Evolutionary conservation across 2,113 vertebrate species (phyloP), one percentile per base, ranked within the genome.

Genomic region (Caretta caretta): DNA sequence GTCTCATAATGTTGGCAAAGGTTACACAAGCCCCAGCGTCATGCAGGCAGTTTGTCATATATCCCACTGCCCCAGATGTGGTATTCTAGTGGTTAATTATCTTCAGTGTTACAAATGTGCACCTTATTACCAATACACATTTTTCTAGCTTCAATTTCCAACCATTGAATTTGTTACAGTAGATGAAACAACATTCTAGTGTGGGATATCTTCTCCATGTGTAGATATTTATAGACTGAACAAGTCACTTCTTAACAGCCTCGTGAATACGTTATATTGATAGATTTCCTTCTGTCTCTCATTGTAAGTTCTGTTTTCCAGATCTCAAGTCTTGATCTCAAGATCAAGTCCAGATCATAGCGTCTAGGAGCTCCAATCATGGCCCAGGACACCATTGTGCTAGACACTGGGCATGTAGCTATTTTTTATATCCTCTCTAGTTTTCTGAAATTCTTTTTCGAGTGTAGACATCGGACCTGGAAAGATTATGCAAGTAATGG

Each of bases 91-190:
- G 62, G 1, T 72, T 90, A 83, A 79, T 5, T 31, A 12, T 78
- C 83, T n/a, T 6, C 2, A 53, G 8, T 10, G 3, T 48, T 81
- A 75, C 59, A 96, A 88, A 53, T 29, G 72, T 31, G 1, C 53
- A 57, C 17, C 8, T 1, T 81, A 65, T 87, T 53, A 87, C 8
- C 80, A 38, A 42, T 51, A 83, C 80, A 80, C 4, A 57, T 62
- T 95, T 88, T 95, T 92, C 48, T 42, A 59, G 4, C 19, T 87
- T 92, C 54, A 59, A n/a, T 3, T 14, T 83, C n/a, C 3, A 25
- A 1, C 0, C 53, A 22, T 4, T 54, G 35, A 54, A 54, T 54
- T 13, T 81, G 5, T 79, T 93, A 62, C 6, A 0, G 1, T 83
- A 57, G 42, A 90, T 93, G 85, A 78, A 91, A 76, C 7, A 9